These are phyloP conservation scores for Meghimatium bilineatum DNA, from an alignment of 2,888 invertebrate species.

Conservation along the genomic window DNA sequence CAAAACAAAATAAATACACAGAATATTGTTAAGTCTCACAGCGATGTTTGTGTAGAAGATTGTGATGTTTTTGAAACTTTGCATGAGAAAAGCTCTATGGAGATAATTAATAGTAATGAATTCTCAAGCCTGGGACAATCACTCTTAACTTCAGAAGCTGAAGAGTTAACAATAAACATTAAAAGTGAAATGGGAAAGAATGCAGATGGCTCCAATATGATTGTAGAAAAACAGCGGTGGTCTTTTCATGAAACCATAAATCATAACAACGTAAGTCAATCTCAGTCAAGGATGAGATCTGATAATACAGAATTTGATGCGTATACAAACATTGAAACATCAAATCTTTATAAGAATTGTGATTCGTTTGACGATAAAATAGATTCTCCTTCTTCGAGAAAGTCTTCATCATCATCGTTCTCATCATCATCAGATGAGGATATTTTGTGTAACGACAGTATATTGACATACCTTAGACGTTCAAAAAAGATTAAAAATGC, in stretches of 20 bases:
- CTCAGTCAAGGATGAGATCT: not conserved
- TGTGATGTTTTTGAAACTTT: not conserved
- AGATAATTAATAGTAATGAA: not conserved
- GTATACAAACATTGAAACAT: not conserved
- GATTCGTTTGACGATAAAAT: not conserved
- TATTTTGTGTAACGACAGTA: constrained; percentile 43
- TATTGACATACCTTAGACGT: constrained; percentile 59
- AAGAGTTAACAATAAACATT: not conserved
- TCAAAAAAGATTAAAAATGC: constrained; percentile 90
- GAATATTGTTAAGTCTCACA: too few species aligned
- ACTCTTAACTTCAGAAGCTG: not conserved
- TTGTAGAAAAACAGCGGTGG: not conserved
- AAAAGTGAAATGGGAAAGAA: not conserved
- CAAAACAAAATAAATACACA: not conserved
- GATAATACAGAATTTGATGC: not conserved
- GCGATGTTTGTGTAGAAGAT: not conserved
- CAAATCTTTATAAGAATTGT: not conserved
- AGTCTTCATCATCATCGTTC: not conserved
- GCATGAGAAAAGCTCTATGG: not conserved
- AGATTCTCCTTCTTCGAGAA: not conserved
- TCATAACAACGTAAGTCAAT: not conserved
- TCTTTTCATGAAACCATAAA: too few species aligned
- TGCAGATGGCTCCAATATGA: too few species aligned
- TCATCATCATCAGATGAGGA: constrained; percentile 3
- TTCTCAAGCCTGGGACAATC: not conserved